phyloP scores from a whole-genome alignment of 1,140 invertebrate genomes.

The Stenopsyche tienmushanensis region DNA sequence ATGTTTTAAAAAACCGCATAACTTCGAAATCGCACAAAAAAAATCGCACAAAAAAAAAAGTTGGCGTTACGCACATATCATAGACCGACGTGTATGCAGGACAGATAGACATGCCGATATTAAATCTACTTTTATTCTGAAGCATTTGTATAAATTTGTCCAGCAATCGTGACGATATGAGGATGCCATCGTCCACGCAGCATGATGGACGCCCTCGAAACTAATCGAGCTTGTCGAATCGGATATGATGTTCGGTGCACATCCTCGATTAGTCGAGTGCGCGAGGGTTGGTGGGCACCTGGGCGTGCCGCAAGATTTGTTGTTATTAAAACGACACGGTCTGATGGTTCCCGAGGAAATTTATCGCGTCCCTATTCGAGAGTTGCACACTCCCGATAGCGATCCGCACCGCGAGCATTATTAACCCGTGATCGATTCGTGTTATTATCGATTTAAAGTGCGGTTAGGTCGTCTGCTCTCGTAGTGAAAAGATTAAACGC shows the following conservation, averaged over 20 bases:
- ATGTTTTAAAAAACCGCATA: too few species aligned
- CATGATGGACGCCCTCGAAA: too few species aligned
- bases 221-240: background rate
- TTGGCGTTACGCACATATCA: too few species aligned
- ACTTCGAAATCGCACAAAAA: too few species aligned
- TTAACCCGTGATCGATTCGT: background rate
- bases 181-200: too few species aligned
- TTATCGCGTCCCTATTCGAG: background rate
- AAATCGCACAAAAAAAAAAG: too few species aligned
- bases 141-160: too few species aligned
- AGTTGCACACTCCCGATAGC: background rate
- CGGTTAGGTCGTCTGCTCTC: background rate
- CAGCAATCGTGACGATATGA: too few species aligned
- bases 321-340: constrained; percentile 7
- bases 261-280: background rate
- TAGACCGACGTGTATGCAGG: too few species aligned
- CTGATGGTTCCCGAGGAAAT: background rate
- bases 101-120: too few species aligned
- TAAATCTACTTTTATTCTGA: too few species aligned
- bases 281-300: background rate
- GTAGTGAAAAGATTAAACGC: constrained; percentile 2
- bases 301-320: background rate
- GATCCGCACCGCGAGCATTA: background rate
- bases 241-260: too few species aligned
- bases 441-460: constrained; percentile 8